Conservation (phyloP, 2,888 invertebrate species). For the Laothoe populi region DNA sequence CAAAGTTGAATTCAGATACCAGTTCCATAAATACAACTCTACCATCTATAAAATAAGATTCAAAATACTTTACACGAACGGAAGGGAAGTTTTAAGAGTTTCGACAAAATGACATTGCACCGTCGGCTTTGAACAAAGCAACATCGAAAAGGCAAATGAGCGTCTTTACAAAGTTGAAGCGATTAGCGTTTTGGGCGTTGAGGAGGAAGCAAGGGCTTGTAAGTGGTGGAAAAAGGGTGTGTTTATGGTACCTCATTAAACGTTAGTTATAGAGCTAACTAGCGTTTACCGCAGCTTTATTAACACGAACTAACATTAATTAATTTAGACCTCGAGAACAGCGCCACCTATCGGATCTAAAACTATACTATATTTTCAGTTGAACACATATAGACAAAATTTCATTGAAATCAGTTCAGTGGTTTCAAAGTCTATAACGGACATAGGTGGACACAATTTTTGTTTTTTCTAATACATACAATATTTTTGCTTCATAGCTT, state of each 20-base stretch:
- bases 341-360: background rate
- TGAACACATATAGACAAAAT: no score
- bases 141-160: constrained; percentile 71
- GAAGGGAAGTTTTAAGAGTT: constrained; percentile 28
- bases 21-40: constrained; percentile 45
- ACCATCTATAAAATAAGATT: constrained; percentile 42
- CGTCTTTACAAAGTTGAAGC: constrained; percentile 69
- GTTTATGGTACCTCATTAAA: constrained; percentile 18
- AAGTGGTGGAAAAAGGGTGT: constrained; percentile 21
- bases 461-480: no score
- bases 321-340: background rate
- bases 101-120: constrained; percentile 33
- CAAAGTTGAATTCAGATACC: constrained; percentile 50
- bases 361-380: no score
- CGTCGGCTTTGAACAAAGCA: constrained; percentile 53
- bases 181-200: constrained; percentile 66
- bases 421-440: no score
- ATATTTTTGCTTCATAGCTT: no score
- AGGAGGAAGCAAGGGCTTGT: constrained; percentile 35
- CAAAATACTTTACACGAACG: constrained; percentile 36
- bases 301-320: constrained; percentile 9
- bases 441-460: no score
- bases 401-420: no score
- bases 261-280: constrained; percentile 16
- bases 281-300: constrained; percentile 14